Conservation (phyloP, 2,888 invertebrate species). For the Ormia ochracea region DNA sequence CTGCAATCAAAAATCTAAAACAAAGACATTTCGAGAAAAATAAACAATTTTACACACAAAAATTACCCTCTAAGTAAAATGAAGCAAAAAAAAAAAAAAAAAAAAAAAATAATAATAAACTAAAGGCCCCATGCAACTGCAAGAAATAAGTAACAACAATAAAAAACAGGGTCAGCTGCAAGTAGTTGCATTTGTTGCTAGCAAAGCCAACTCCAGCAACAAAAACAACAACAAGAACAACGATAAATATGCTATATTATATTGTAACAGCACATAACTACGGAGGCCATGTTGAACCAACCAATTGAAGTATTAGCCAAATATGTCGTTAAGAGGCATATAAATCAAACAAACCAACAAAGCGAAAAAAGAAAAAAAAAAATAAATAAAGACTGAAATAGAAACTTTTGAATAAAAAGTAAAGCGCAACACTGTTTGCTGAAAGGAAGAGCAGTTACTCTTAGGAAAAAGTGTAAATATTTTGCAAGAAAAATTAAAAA, state of each 20-base stretch:
- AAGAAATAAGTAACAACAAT: slow-evolving; percentile 25
- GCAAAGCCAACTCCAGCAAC: slow-evolving; percentile 28
- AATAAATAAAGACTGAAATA: slow-evolving; percentile 37
- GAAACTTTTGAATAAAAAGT: slow-evolving; percentile 42
- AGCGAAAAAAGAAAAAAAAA: slow-evolving; percentile 3
- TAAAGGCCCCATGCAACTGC: slow-evolving; percentile 30
- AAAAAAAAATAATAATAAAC: too few relatives aligned
- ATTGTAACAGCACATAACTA: slow-evolving; percentile 50
- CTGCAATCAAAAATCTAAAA: slow-evolving; percentile 46
- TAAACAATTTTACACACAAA: slow-evolving; percentile 26
- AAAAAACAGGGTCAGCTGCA: slow-evolving; percentile 61
- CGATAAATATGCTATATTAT: slow-evolving; percentile 47
- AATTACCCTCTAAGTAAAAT: slow-evolving; percentile 47
- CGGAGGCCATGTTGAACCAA: slow-evolving; percentile 60
- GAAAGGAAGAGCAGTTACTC: background rate
- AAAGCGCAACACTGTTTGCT: slow-evolving; percentile 40
- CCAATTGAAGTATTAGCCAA: slow-evolving; percentile 62
- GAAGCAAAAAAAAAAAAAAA: slow-evolving; percentile 38
- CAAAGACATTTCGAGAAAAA: slow-evolving; percentile 58
- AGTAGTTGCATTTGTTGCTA: slow-evolving; percentile 59
- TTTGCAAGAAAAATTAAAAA: too few relatives aligned
- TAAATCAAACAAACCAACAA: slow-evolving; percentile 55
- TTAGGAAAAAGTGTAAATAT: too few relatives aligned
- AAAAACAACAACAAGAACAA: slow-evolving; percentile 14
- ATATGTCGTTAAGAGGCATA: slow-evolving; percentile 62